Evolutionary conservation across 2,888 invertebrate genomes (phyloP), one percentile per base, ranked within the genome.

Genomic region (Megastigmus dorsalis): DNA sequence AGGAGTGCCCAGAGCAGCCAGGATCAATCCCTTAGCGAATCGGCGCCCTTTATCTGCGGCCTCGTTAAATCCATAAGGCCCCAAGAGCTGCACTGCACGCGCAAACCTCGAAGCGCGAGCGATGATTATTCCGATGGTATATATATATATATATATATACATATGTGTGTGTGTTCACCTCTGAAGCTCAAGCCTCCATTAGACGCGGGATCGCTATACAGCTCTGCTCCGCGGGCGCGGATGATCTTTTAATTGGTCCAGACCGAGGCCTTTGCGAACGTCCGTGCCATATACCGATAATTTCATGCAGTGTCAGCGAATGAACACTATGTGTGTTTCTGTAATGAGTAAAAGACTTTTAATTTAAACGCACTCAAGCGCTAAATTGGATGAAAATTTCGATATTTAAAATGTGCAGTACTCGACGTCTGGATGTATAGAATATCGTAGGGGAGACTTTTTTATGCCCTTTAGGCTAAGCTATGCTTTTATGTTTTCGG

Each of bases 41-140:
- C 67, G 67, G 67, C 48, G 41, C 26, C 48, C 67, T 66, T 66
- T 66, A 66, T 55, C 55, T n/a, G 28, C 26, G 36, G 28, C 45
- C 45, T 67, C 67, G 67, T 67, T 57, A 67, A 48, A 36, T 26
- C 33, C 50, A 20, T 13, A 9, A 26, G 20, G 20, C 18, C 43
- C 43, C 30, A 30, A 54, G 52, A 54, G 30, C 52, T 20, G n/a
- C 15, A 28, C n/a, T 23, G 41, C 50, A 10, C 18, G 33, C 26
- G 33, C 18, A 23, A 18, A 18, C n/a, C n/a, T n/a, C 6, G 48
- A 18, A 48, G 57, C 23, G 57, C 10, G 57, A 30, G 15, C 33
- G 23, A 23, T 41, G 38, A 41, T 59, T 41, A 6, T 20, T 55
- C 33, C 13, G 15, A 15, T 15, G 48, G 7, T 23, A 15, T 45